Conservation (phyloP, 2,113 vertebrate genomes). For the Pomatorhinus ruficollis region DNA sequence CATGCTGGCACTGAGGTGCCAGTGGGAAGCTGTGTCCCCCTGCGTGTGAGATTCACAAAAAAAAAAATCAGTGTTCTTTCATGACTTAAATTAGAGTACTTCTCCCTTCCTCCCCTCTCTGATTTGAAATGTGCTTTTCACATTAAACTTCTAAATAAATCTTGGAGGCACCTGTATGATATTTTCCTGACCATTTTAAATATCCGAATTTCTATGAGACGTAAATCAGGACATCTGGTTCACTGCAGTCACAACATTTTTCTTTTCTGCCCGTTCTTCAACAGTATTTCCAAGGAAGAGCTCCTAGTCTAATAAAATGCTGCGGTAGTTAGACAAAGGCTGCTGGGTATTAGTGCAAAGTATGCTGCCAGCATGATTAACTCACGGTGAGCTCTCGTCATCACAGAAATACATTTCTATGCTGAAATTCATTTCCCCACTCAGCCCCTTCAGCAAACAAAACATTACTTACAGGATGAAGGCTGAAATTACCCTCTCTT, state of each 20-base stretch:
- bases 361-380: not conserved
- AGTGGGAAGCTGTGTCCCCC: not conserved
- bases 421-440: not conserved
- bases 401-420: not conserved
- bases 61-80: not conserved
- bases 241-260: not conserved
- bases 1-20: accelerated
- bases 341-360: not conserved
- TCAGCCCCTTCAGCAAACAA: not conserved
- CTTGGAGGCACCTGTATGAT: not conserved
- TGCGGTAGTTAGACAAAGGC: not conserved
- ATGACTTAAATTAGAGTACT: not conserved
- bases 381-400: not conserved
- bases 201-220: not conserved
- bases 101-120: not conserved
- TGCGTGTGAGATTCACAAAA: not conserved
- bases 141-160: not conserved
- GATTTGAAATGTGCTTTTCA: not conserved
- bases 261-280: not conserved
- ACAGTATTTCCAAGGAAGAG: not conserved
- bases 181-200: not conserved
- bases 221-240: not conserved
- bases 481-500: not conserved
- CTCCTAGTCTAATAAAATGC: not conserved
- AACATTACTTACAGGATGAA: not conserved